Evolutionary conservation across 2,888 invertebrate species (phyloP), one percentile per base, ranked within the genome.

Genomic region (Eumacrocentrus americanus): DNA sequence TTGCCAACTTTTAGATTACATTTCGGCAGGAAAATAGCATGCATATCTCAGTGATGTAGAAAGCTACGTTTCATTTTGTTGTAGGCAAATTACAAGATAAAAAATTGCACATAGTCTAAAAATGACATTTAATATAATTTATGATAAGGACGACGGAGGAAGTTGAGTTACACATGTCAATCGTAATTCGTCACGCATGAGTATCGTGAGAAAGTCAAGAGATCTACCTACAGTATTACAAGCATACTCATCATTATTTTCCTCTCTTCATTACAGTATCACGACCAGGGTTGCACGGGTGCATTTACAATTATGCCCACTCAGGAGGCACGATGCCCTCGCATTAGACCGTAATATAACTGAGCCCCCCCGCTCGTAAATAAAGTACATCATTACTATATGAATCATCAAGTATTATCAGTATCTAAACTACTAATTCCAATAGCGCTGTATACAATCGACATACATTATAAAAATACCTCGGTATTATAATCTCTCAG

Each of bases 1-100:
- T 72, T 71, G 74, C 72, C 70, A 78, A 78, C 75, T 78, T 78
- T 78, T 75, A 78, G 77, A 78, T 78, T 77, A 75, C 78, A 70
- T 78, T 77, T 71, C 68, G 72, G 67, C 69, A 70, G 70, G 52
- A 75, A 71, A 72, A 37, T 35, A 20, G 34, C 29, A 53, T 20
- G 5, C 2, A 3, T 14, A 18, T 12, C 4, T 56, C 29, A 12
- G 4, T 16, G 34, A n/a, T n/a, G n/a, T n/a, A n/a, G n/a, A n/a
- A n/a, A n/a, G n/a, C 34, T 16, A 29, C 35, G 40, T 48, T 38
- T 44, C 23, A 58, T 54, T 58, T 37, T 50, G 48, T 59, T 23
- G 14, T 34, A 16, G 18, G 2, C 18, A 37, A 25, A n/a, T 18
- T 11, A 12, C 18, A 11, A 35, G 3, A 29, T 4, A 34, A 11